phyloP scores from a whole-genome alignment of 2,113 vertebrate genomes.

The Pseudopodoces humilis region DNA sequence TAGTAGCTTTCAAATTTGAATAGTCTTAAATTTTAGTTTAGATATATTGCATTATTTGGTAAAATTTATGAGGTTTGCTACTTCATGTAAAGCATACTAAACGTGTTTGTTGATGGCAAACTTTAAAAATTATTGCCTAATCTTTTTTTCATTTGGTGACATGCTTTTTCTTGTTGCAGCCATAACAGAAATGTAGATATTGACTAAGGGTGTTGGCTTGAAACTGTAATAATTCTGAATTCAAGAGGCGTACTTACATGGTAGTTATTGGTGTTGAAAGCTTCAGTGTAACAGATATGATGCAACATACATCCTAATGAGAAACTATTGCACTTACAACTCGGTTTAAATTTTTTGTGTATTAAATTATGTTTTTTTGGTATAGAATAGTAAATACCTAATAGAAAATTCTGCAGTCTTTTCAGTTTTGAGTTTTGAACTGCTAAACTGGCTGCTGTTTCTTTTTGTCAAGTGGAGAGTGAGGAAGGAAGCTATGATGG shows the following conservation, averaged over 20 bases:
- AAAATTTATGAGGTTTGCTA: not conserved
- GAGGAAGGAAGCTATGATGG: constrained; percentile 99
- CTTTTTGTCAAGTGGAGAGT: constrained; percentile 89
- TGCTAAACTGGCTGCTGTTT: not conserved
- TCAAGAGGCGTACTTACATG: not conserved
- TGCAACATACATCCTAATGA: not conserved
- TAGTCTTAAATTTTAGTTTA: not conserved
- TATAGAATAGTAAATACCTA: not conserved
- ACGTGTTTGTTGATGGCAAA: not conserved
- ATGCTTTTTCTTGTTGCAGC: not conserved
- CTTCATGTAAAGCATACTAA: not conserved
- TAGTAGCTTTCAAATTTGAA: not conserved
- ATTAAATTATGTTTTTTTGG: not conserved
- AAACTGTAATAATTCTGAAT: not conserved
- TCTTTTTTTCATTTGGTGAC: not conserved
- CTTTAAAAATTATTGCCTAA: accelerated
- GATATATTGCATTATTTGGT: not conserved
- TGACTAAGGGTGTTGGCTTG: not conserved
- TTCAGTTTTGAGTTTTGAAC: not conserved
- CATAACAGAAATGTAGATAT: accelerated
- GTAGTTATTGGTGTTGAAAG: not conserved
- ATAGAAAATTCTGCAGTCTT: not conserved
- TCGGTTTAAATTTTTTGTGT: not conserved
- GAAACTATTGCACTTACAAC: not conserved
- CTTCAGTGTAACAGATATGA: not conserved